Evolutionary conservation across 1,140 invertebrate genomes (phyloP).

Genomic region (Agrypnia vestita): DNA sequence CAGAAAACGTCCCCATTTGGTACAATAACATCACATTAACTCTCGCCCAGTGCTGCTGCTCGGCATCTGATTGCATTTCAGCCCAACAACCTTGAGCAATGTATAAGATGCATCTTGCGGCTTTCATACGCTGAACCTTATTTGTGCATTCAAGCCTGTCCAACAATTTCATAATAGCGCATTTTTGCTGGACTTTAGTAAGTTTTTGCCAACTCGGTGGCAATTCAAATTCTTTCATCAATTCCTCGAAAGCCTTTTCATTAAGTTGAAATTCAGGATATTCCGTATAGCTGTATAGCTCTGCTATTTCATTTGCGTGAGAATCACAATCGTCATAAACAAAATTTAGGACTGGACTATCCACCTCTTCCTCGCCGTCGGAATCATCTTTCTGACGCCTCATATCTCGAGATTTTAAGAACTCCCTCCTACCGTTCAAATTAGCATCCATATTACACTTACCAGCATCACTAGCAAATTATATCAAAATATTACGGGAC

Average conservation of each 20-base stretch:
- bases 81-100: slow-evolving; percentile 95
- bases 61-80: slow-evolving; percentile 92
- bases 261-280: slow-evolving; percentile 92
- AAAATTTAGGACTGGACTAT: slow-evolving; percentile 89
- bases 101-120: slow-evolving; percentile 92
- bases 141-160: slow-evolving; percentile 93
- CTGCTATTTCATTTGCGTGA: slow-evolving; percentile 93
- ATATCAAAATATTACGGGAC: no score
- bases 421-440: slow-evolving; percentile 32
- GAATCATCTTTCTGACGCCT: slow-evolving; percentile 63
- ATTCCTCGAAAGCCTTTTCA: slow-evolving; percentile 90
- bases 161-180: slow-evolving; percentile 87
- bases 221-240: slow-evolving; percentile 86
- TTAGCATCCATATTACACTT: slow-evolving; percentile 29
- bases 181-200: slow-evolving; percentile 77
- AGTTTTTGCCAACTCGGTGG: slow-evolving; percentile 88
- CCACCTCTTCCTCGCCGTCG: slow-evolving; percentile 73
- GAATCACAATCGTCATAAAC: slow-evolving; percentile 93
- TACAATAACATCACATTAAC: slow-evolving; percentile 92
- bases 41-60: slow-evolving; percentile 87
- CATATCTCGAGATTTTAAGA: slow-evolving; percentile 44
- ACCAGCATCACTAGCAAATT: slow-evolving; percentile 4
- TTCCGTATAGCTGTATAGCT: slow-evolving; percentile 97
- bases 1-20: slow-evolving; percentile 89
- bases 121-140: slow-evolving; percentile 85